Conservation (phyloP, 2,797 vertebrate species). For the Lacerta bilineata region DNA sequence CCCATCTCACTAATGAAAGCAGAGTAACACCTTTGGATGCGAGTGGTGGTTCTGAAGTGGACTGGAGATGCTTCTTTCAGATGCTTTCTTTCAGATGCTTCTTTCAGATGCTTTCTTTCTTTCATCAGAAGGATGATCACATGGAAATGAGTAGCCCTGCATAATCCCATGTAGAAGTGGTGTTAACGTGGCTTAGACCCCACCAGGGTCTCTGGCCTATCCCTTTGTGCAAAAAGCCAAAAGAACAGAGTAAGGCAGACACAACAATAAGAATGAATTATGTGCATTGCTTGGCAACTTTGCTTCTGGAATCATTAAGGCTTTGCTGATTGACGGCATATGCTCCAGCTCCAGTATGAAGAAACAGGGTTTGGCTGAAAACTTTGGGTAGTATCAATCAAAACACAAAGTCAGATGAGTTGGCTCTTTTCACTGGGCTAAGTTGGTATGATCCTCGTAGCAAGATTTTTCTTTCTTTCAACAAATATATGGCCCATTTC, state of each 20-base stretch:
- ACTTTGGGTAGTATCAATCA: neutral
- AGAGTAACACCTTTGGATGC: neutral
- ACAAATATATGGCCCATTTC: neutral
- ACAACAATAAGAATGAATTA: neutral
- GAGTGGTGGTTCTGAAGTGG: neutral
- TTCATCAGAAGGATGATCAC: neutral
- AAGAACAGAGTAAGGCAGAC: neutral
- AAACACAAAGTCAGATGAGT: neutral
- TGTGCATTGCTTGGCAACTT: constrained; percentile 3
- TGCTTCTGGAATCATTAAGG: neutral
- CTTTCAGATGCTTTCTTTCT: neutral
- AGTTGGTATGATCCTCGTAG: neutral
- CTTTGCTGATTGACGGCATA: constrained; percentile 17
- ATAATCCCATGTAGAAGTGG: neutral
- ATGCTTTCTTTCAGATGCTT: neutral
- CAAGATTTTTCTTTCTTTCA: neutral
- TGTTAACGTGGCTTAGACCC: neutral
- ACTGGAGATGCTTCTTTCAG: neutral
- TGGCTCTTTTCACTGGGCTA: neutral
- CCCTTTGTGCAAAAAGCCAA: neutral
- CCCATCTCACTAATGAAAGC: neutral
- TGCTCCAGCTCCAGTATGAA: constrained; percentile 7
- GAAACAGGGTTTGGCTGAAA: neutral
- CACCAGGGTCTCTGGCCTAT: neutral
- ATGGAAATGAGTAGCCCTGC: neutral